Conservation (phyloP, 2,888 invertebrate species). For the Cyclophora punctaria region DNA sequence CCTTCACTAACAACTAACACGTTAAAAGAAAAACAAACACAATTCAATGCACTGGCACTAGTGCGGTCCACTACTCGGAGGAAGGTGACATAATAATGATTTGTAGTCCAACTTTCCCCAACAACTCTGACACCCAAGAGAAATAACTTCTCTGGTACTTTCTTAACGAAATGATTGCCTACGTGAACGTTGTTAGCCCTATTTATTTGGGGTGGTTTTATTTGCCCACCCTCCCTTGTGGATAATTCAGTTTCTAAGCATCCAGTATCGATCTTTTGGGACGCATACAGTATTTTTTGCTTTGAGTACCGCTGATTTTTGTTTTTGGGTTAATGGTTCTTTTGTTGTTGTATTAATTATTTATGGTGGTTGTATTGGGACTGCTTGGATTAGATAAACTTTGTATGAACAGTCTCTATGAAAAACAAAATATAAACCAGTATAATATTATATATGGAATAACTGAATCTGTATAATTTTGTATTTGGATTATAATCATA, state of each 20-base stretch:
- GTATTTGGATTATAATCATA: no score
- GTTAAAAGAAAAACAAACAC: conserved; percentile 15
- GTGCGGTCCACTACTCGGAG: conserved; percentile 30
- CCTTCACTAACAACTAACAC: conserved; percentile 6
- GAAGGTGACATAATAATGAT: conserved; percentile 58
- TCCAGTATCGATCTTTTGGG: conserved; percentile 63
- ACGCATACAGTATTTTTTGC: conserved; percentile 60
- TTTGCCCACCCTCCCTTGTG: conserved; percentile 61
- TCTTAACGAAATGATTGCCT: conserved; percentile 73
- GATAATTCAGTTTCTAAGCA: conserved; percentile 71
- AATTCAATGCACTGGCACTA: no score
- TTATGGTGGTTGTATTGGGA: neutral
- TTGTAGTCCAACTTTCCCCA: conserved; percentile 46
- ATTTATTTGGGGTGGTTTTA: conserved; percentile 69
- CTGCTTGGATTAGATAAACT: no score
- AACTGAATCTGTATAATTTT: no score
- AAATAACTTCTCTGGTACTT: conserved; percentile 66
- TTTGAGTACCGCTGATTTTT: conserved; percentile 28
- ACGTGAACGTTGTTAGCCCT: conserved; percentile 68
- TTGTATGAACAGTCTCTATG: no score
- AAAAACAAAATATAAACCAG: no score
- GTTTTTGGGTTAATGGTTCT: conserved; percentile 9
- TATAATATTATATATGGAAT: no score
- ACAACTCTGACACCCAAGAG: conserved; percentile 48
- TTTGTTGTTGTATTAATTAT: conserved; percentile 5